A percentile compares a stretch with the other conserved stretches of the same genome.
Conservation (phyloP, 1,140 invertebrate genomes). For the Berghia stephanieae region DNA sequence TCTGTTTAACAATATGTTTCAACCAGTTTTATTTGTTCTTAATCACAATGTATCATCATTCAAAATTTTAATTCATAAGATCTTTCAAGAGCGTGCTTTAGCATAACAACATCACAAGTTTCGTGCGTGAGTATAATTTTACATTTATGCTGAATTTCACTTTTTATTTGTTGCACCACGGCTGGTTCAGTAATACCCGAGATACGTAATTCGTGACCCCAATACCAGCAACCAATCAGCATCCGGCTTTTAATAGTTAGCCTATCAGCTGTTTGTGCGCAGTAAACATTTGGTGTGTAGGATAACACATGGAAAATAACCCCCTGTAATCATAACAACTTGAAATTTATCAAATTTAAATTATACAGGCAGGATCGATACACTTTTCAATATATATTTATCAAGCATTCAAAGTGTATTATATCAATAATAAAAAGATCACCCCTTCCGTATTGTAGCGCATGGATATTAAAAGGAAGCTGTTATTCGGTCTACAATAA, state of each 20-base stretch:
- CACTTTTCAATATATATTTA: not conserved
- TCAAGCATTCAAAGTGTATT: not conserved
- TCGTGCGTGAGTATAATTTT: not conserved
- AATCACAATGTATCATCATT: not conserved
- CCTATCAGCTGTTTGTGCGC: slow-evolving; percentile 11
- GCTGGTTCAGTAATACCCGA: not conserved
- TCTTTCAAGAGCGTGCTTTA: not conserved
- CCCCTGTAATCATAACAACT: not conserved
- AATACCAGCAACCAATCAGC: not conserved
- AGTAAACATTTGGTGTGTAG: not conserved
- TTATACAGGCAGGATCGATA: not conserved
- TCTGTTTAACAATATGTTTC: not conserved
- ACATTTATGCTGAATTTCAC: not conserved
- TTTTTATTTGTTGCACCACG: not conserved
- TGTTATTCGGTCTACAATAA: slow-evolving; percentile 12
- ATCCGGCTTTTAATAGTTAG: not conserved
- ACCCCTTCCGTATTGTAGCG: not conserved
- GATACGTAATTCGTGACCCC: not conserved
- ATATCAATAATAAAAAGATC: not conserved
- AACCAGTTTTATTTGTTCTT: not conserved
- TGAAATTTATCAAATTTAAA: not conserved
- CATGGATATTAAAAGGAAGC: not conserved
- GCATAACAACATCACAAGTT: not conserved
- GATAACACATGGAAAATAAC: not conserved
- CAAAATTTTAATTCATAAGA: not conserved